These are phyloP conservation scores for Myotis brandtii DNA, from an alignment of 2,113 vertebrate genomes.

Conservation along the genomic window DNA sequence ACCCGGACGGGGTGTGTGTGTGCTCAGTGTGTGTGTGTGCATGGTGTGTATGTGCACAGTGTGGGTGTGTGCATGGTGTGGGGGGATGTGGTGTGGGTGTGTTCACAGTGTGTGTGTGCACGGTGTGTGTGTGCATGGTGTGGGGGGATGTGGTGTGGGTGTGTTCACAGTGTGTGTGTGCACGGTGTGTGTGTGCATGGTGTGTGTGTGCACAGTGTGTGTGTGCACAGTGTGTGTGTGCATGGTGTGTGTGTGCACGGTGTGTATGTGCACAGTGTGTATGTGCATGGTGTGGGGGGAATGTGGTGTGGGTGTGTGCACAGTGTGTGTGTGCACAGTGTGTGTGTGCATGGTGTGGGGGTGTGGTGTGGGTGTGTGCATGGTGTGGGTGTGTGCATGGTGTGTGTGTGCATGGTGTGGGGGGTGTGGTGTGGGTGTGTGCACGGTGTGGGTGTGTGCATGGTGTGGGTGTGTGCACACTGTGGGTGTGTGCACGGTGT, in stretches of 20 bases:
- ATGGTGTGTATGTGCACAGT: background rate
- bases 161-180: no score
- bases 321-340: background rate
- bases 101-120: background rate
- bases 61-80: background rate
- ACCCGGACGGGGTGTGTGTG: rapidly evolving
- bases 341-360: background rate
- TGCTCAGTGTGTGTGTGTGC: background rate
- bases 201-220: background rate
- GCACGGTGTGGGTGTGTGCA: background rate
- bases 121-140: background rate
- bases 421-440: background rate
- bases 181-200: no score
- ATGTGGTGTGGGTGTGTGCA: background rate
- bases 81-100: no score
- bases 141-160: background rate
- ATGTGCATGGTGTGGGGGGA: no score
- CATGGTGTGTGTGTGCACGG: background rate
- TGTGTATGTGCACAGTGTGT: no score
- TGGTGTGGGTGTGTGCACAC: background rate
- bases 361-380: no score
- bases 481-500: background rate
- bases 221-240: background rate
- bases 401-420: background rate
- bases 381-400: no score